Conservation (phyloP, 2,888 invertebrate species). For the Proisotoma minuta region DNA sequence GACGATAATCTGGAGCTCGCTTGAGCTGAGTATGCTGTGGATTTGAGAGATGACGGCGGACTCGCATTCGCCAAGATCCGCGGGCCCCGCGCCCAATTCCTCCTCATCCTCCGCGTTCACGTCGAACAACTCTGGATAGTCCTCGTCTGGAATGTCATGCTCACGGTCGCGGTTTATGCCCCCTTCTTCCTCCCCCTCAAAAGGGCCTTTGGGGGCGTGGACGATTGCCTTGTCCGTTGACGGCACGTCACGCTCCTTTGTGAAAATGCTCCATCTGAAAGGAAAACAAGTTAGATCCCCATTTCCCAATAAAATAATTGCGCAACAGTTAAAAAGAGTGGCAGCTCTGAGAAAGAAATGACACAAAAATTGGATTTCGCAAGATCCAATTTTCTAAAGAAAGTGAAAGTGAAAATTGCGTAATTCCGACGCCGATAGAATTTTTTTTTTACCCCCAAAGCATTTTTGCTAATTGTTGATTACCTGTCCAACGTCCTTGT, state of each 20-base stretch:
- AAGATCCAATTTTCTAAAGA: neutral
- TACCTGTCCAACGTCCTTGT: slow-evolving; percentile 94
- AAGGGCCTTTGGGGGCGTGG: too few species aligned
- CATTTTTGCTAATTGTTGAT: slow-evolving; percentile 20
- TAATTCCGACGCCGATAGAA: neutral
- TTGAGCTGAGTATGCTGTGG: slow-evolving; percentile 78
- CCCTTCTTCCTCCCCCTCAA: too few species aligned
- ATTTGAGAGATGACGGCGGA: slow-evolving; percentile 72
- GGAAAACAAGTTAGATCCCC: neutral
- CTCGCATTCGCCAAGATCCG: slow-evolving; percentile 65
- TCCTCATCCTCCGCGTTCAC: too few species aligned
- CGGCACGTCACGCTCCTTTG: slow-evolving; percentile 57
- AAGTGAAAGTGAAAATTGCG: too few species aligned
- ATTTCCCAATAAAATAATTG: neutral
- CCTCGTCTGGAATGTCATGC: too few species aligned
- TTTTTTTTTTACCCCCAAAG: neutral
- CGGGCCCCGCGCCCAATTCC: slow-evolving; percentile 28
- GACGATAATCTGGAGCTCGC: slow-evolving; percentile 67
- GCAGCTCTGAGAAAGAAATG: neutral
- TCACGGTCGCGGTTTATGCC: too few species aligned
- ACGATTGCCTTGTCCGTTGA: too few species aligned
- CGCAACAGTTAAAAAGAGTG: neutral
- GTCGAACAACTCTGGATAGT: too few species aligned
- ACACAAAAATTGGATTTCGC: neutral
- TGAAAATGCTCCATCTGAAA: slow-evolving; percentile 89